phyloP scores from a whole-genome alignment of 2,797 vertebrate genomes.

The Streptopelia turtur region DNA sequence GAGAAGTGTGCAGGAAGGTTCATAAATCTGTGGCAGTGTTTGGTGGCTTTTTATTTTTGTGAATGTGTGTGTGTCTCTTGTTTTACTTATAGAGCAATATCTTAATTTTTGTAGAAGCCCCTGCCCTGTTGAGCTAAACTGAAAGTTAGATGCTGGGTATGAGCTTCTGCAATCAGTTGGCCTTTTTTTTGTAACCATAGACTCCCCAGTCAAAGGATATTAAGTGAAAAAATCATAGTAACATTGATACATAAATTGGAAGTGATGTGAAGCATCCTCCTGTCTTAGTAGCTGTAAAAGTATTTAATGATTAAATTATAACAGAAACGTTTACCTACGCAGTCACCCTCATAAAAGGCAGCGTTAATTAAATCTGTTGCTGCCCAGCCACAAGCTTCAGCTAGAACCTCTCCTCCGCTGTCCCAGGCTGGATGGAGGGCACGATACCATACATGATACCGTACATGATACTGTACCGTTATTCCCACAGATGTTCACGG shows the following conservation, averaged over 20 bases:
- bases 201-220: neutral
- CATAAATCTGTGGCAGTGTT: neutral
- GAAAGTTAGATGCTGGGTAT: slow-evolving; percentile 6
- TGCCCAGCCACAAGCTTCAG: neutral
- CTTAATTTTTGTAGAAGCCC: neutral
- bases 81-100: neutral
- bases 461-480: neutral
- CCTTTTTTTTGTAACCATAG: neutral
- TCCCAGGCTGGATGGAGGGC: neutral
- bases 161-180: neutral
- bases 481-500: neutral
- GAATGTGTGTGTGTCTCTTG: neutral
- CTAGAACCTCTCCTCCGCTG: neutral
- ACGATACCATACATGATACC: neutral
- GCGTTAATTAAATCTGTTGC: neutral
- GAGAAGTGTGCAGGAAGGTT: neutral
- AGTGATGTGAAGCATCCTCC: fast-evolving
- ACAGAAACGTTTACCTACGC: neutral
- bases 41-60: neutral
- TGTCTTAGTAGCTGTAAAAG: neutral
- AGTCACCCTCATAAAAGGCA: neutral
- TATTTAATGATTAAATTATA: neutral
- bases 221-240: neutral
- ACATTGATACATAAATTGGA: fast-evolving
- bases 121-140: neutral